Evolutionary conservation across 2,797 vertebrate species (phyloP).

Genomic region (Galago senegalensis): DNA sequence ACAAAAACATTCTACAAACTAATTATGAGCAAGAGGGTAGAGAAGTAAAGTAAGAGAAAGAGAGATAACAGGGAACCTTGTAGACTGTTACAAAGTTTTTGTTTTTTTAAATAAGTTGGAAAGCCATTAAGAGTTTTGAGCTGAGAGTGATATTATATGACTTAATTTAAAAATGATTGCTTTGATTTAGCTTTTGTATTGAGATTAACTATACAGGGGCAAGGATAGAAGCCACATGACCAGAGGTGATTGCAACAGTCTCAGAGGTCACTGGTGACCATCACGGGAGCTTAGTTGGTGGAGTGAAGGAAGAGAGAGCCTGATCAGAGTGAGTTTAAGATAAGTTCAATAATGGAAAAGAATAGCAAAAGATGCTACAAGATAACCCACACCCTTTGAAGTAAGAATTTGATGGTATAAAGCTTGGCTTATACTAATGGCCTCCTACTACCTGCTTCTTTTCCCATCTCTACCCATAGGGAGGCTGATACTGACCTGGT

Average conservation of each 20-base stretch:
- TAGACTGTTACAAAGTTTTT: neutral
- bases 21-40: neutral
- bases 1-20: slow-evolving; percentile 6
- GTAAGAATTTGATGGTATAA: neutral
- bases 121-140: neutral
- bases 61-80: slow-evolving; percentile 17
- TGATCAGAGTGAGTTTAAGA: neutral
- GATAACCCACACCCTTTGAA: neutral
- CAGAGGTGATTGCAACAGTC: neutral
- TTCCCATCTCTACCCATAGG: neutral
- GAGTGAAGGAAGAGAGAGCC: neutral
- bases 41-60: neutral
- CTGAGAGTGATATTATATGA: neutral
- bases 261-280: neutral
- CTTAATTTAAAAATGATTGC: neutral
- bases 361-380: neutral
- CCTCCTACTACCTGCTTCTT: no score
- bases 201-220: neutral
- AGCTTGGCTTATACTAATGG: neutral
- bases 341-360: neutral
- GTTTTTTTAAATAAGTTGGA: slow-evolving; percentile 1
- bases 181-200: neutral
- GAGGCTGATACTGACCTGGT: neutral
- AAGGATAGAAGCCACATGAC: neutral
- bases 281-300: neutral